Evolutionary conservation across 2,113 vertebrate genomes (phyloP), one percentile per base, ranked within the genome.

Genomic region (Lamprotornis superbus): DNA sequence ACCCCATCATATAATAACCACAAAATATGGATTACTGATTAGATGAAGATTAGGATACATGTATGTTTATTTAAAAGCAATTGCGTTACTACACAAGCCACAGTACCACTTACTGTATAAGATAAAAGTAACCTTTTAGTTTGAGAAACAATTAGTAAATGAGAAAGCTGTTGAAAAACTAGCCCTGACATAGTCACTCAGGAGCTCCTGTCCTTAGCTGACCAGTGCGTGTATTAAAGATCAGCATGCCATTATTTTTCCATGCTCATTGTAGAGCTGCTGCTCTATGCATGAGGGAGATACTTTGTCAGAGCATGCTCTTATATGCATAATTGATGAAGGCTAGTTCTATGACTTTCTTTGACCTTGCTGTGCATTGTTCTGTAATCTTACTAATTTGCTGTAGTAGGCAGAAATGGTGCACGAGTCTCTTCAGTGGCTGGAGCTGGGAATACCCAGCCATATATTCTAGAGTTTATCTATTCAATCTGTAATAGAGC

Each of bases 361-460:
- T 69, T 75, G n/a, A 37, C 20, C 20, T 87, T 76, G 18, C 16
- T 63, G 9, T 3, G 0, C 21, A 1, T 18, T 70, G 18, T 71
- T 85, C 23, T 93, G 22, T 69, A 28, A 30, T 63, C 21, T 61
- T 77, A 30, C 8, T 63, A 7, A 27, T 73, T 85, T 55, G 10
- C 25, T 74, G 4, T 74, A 22, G 23, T 44, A 76, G 16, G 23
- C 53, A 76, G n/a, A 77, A 77, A 20, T 40, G 10, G 6, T 76
- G 7, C 35, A 27, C 0, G 0, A 35, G 14, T 56, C 39, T 9
- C 7, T 82, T 61, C 10, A 44, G 18, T 65, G 42, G 6, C 15
- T 85, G 46, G 16, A 69, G 47, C 35, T 87, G 50, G 27, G n/a
- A 56, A 68, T 33, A 28, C 10, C 31, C 20, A 37, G 12, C 49